phyloP scores from a whole-genome alignment of 2,888 invertebrate species.

The Parochlus steinenii region DNA sequence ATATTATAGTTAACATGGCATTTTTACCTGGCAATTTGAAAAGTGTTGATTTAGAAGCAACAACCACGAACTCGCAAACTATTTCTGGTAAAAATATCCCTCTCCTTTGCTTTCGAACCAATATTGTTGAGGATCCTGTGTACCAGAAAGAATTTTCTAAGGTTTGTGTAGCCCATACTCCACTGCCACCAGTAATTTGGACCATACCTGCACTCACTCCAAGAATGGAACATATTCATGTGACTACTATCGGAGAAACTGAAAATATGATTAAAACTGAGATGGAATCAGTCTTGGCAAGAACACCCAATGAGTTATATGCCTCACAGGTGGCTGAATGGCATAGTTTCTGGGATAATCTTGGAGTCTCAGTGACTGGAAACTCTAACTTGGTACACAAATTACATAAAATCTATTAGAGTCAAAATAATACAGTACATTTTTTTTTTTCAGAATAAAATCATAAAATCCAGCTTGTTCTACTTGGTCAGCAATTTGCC shows the following conservation, averaged over 20 bases:
- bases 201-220: constrained; percentile 33
- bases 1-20: constrained; percentile 14
- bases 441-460: constrained; percentile 30
- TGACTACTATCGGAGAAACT: constrained; percentile 6
- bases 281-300: neutral
- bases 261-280: constrained; percentile 6
- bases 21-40: constrained; percentile 12
- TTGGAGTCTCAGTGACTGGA: constrained; percentile 7
- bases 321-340: constrained; percentile 4
- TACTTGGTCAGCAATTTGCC: constrained; percentile 40
- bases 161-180: constrained; percentile 34
- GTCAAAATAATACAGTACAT: too few relatives aligned
- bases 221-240: constrained; percentile 15
- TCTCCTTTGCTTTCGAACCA: constrained; percentile 32
- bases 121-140: constrained; percentile 27
- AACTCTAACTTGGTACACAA: neutral
- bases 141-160: constrained; percentile 30
- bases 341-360: constrained; percentile 3
- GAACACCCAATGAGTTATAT: neutral
- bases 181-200: constrained; percentile 31
- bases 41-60: neutral
- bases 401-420: too few relatives aligned
- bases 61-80: neutral
- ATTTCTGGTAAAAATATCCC: constrained; percentile 19
- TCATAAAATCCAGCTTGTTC: constrained; percentile 40